phyloP scores from a whole-genome alignment of 2,888 invertebrate species.

The Synergus laeviventris region DNA sequence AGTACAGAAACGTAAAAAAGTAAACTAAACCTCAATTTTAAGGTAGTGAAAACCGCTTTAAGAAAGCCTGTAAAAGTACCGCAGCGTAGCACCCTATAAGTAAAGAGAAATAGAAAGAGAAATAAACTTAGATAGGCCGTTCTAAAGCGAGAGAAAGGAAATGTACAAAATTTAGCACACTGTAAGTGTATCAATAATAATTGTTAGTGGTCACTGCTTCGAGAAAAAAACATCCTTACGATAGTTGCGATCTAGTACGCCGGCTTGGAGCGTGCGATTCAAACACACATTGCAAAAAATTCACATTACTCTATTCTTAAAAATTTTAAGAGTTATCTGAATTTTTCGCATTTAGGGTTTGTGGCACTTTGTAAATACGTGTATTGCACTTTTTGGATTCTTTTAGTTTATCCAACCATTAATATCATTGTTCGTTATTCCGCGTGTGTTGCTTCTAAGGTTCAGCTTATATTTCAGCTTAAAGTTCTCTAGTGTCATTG shows the following conservation, averaged over 20 bases:
- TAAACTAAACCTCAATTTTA: conserved; percentile 36
- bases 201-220: conserved; percentile 67
- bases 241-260: conserved; percentile 74
- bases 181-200: conserved; percentile 58
- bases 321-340: not conserved
- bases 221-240: conserved; percentile 60
- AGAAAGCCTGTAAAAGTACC: conserved; percentile 31
- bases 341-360: conserved; percentile 29
- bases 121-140: conserved; percentile 55
- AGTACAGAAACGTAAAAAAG: conserved; percentile 10
- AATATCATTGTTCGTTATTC: conserved; percentile 28
- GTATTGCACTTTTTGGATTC: conserved; percentile 11
- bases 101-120: conserved; percentile 43
- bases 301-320: not conserved
- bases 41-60: conserved; percentile 27
- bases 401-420: not conserved
- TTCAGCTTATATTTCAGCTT: conserved; percentile 2
- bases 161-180: conserved; percentile 65
- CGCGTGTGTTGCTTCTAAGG: conserved; percentile 26
- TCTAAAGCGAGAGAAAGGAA: conserved; percentile 53
- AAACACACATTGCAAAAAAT: conserved; percentile 38
- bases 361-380: conserved; percentile 38
- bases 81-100: conserved; percentile 19
- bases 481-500: conserved; percentile 29
- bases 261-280: conserved; percentile 63